Conservation (phyloP, 2,888 invertebrate genomes). For the Monopis laevigella region DNA sequence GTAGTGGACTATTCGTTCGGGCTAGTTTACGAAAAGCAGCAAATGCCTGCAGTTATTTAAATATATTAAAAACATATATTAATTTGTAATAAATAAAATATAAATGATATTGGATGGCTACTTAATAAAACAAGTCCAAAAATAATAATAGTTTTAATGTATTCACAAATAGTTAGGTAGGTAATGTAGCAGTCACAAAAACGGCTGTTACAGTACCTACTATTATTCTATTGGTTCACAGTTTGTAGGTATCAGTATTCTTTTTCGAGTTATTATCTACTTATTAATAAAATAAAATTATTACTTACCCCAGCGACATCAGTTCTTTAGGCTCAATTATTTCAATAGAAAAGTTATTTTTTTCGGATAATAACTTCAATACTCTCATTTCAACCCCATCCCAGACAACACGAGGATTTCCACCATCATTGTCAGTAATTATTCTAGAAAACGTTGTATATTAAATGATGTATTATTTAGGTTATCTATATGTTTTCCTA, state of each 20-base stretch:
- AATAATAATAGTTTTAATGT: too few relatives aligned
- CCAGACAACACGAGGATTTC: slow-evolving; percentile 61
- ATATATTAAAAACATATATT: too few relatives aligned
- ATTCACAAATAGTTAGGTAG: too few relatives aligned
- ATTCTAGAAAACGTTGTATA: slow-evolving; percentile 29
- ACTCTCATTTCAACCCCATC: slow-evolving; percentile 81
- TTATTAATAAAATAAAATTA: background rate
- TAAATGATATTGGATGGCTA: too few relatives aligned
- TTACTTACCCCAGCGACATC: slow-evolving; percentile 56
- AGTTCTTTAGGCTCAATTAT: slow-evolving; percentile 67
- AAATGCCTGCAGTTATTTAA: too few relatives aligned
- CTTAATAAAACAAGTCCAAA: too few relatives aligned
- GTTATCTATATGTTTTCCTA: background rate
- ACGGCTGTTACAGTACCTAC: too few relatives aligned
- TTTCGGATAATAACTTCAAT: slow-evolving; percentile 67
- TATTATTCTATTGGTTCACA: too few relatives aligned
- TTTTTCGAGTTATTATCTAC: background rate
- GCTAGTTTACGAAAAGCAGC: too few relatives aligned
- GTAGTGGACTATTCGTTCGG: too few relatives aligned
- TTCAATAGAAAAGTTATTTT: slow-evolving; percentile 78
- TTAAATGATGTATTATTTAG: background rate
- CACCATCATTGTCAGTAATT: slow-evolving; percentile 49
- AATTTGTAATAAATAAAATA: too few relatives aligned
- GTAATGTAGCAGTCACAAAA: too few relatives aligned
- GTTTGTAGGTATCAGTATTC: background rate